Conservation (phyloP, 2,113 vertebrate species). For the Hydrochoerus hydrochaeris region DNA sequence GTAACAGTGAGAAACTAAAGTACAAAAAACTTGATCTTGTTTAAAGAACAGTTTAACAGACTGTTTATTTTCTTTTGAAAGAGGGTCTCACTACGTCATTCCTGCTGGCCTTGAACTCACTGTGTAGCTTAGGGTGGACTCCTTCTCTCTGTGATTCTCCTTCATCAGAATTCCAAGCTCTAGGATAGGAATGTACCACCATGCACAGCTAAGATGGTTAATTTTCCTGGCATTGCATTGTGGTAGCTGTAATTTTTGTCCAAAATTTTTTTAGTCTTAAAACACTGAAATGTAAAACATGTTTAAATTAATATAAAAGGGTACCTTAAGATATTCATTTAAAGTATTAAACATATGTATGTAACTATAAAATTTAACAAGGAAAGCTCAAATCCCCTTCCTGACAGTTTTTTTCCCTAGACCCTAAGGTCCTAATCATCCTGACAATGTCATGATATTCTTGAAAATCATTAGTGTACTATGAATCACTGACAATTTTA, state of each 20-base stretch:
- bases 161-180: background rate
- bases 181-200: background rate
- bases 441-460: no score
- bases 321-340: no score
- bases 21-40: background rate
- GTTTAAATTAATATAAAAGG: background rate
- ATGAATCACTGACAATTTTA: no score
- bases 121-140: background rate
- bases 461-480: no score
- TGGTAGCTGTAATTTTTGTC: background rate
- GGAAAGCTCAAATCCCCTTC: no score
- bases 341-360: no score
- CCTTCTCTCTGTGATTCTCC: background rate
- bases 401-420: no score
- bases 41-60: background rate
- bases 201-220: background rate
- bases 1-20: background rate
- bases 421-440: no score
- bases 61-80: background rate
- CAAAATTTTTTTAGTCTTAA: background rate
- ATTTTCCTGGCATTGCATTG: background rate
- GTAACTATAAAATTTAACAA: no score
- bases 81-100: background rate
- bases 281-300: background rate
- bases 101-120: background rate